phyloP scores from a whole-genome alignment of 1,140 invertebrate species.

The Polyergus mexicanus region DNA sequence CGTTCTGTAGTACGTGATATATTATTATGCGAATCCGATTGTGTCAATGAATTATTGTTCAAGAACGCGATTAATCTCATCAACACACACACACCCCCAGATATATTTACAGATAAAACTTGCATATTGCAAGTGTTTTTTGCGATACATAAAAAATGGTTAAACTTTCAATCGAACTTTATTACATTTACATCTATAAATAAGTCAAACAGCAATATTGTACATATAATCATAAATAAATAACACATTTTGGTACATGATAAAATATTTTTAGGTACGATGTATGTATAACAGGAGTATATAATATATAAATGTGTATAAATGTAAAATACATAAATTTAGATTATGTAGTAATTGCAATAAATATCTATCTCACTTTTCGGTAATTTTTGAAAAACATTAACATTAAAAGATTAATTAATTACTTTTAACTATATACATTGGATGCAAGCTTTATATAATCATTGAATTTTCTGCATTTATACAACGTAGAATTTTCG shows the following conservation, averaged over 20 bases:
- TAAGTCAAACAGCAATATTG: background rate
- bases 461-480: background rate
- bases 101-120: background rate
- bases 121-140: background rate
- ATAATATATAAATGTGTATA: background rate
- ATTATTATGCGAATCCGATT: background rate
- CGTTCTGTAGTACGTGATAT: background rate
- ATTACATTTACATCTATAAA: background rate
- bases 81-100: background rate
- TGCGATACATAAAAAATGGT: background rate
- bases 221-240: background rate
- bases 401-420: conserved; percentile 19
- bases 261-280: background rate
- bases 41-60: background rate
- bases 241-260: background rate
- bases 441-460: background rate
- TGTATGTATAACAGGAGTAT: background rate
- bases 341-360: background rate
- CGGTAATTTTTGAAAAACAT: background rate
- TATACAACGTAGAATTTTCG: background rate
- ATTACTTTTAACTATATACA: background rate
- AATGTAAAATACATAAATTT: background rate
- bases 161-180: background rate
- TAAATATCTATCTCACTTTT: background rate
- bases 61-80: background rate